phyloP scores from a whole-genome alignment of 2,797 vertebrate genomes.

The Knipowitschia caucasica region DNA sequence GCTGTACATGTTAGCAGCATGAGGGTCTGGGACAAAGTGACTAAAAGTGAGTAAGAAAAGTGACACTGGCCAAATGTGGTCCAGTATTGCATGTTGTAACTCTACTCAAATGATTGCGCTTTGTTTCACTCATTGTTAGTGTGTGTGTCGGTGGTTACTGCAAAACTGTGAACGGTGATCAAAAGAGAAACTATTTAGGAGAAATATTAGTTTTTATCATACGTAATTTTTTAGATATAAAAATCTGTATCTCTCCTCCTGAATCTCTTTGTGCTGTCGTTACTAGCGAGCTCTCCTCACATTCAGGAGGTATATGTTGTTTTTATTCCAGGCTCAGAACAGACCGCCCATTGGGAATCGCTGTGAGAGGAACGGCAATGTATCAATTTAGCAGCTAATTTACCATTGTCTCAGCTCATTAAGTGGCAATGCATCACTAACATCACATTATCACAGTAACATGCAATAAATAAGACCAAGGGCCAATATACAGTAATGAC shows the following conservation, averaged over 20 bases:
- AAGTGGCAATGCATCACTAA: constrained; percentile 48
- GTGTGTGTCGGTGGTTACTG: too few species aligned
- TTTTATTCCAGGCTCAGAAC: constrained; percentile 9
- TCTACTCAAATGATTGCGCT: too few species aligned
- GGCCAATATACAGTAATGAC: constrained; percentile 41
- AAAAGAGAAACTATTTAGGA: too few species aligned
- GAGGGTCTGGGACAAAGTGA: too few species aligned
- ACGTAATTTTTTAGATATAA: not conserved
- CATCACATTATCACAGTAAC: constrained; percentile 54
- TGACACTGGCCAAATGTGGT: too few species aligned
- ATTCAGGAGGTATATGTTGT: constrained; percentile 7
- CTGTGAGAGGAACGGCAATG: constrained; percentile 48
- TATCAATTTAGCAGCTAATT: constrained; percentile 59
- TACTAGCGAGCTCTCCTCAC: constrained; percentile 4
- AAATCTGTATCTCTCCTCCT: not conserved
- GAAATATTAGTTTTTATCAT: too few species aligned
- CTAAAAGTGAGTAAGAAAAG: too few species aligned
- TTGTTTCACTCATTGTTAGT: too few species aligned
- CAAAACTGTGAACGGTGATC: too few species aligned
- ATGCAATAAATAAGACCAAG: constrained; percentile 55
- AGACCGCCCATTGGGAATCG: constrained; percentile 40
- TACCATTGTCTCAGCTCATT: constrained; percentile 57
- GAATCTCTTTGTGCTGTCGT: constrained; percentile 2
- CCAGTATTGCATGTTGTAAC: too few species aligned
- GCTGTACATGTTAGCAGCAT: too few species aligned